phyloP scores from a whole-genome alignment of 2,113 vertebrate genomes.

The Muscicapa adusta region DNA sequence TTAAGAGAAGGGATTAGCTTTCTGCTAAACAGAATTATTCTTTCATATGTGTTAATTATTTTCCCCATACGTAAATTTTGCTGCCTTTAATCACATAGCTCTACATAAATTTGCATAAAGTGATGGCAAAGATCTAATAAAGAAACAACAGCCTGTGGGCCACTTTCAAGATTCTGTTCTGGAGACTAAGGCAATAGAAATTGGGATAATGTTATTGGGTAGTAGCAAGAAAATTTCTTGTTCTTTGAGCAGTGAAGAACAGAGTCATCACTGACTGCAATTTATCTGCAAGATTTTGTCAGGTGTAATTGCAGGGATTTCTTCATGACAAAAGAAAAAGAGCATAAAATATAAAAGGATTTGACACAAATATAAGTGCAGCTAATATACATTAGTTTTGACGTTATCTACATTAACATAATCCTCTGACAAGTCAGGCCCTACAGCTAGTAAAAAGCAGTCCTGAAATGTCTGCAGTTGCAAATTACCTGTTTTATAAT shows the following conservation, averaged over 20 bases:
- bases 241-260: neutral
- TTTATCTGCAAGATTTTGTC: neutral
- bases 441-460: neutral
- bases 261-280: neutral
- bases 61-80: neutral
- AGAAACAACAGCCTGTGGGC: neutral
- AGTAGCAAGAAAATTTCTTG: neutral
- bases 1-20: neutral
- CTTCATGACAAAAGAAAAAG: neutral
- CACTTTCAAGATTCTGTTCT: neutral
- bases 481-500: neutral
- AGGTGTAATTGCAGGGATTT: neutral
- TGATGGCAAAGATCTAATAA: neutral
- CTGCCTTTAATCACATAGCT: neutral
- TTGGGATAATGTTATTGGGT: neutral
- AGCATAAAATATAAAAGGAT: neutral
- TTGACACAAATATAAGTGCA: neutral
- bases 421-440: slow-evolving; percentile 22
- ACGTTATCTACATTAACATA: neutral
- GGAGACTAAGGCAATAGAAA: neutral
- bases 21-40: neutral
- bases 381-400: neutral
- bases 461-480: neutral
- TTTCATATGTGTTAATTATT: neutral
- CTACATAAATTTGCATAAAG: neutral